These are phyloP conservation scores for Rhagonycha fulva DNA, from an alignment of 2,888 invertebrate species.

Conservation along the genomic window DNA sequence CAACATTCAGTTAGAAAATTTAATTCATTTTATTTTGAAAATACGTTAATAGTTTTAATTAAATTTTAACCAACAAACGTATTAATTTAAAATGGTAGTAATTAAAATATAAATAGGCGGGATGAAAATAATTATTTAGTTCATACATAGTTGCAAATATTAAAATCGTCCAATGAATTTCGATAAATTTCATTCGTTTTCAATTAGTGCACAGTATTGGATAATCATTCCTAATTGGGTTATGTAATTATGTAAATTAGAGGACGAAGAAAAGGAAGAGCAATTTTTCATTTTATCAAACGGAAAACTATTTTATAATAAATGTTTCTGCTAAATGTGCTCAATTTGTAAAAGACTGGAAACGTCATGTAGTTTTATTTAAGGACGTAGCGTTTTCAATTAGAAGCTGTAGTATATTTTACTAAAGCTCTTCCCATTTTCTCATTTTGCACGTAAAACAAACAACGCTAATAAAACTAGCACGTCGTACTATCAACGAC, in stretches of 20 bases:
- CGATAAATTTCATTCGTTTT: neutral
- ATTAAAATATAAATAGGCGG: neutral
- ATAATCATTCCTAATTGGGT: neutral
- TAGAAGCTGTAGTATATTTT: conserved; percentile 8
- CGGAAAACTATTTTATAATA: neutral
- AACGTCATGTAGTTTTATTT: neutral
- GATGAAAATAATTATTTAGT: neutral
- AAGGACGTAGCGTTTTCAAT: conserved; percentile 11
- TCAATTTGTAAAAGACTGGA: neutral
- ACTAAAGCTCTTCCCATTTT: neutral
- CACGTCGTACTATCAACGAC: conserved; percentile 15
- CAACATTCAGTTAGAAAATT: conserved; percentile 19
- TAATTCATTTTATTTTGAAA: conserved; percentile 22
- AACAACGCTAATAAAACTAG: conserved; percentile 13
- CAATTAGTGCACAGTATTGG: neutral
- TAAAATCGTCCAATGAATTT: neutral
- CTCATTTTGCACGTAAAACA: conserved; percentile 23
- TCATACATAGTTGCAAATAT: neutral
- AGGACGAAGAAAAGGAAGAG: neutral
- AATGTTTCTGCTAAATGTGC: neutral
- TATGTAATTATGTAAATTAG: neutral
- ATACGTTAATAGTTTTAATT: conserved; percentile 18
- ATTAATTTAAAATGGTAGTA: conserved; percentile 4
- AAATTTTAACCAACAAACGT: conserved; percentile 4
- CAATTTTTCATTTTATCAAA: neutral